Percentiles rank a stretch among this genome's conserved stretches.
Conservation (phyloP, 2,797 vertebrate species). For the Eulemur mongoz region DNA sequence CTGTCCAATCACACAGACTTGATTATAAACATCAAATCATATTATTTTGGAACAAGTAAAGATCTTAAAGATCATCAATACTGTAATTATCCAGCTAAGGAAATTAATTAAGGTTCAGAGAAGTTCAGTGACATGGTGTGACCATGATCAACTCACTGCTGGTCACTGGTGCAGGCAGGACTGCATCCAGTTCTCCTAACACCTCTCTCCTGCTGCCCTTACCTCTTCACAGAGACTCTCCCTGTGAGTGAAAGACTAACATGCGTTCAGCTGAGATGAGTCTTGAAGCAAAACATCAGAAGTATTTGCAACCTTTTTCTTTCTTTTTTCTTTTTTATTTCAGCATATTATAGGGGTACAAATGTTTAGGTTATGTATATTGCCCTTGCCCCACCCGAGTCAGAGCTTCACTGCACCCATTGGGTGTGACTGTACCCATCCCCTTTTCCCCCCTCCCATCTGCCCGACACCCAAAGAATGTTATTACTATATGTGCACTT, state of each 20-base stretch:
- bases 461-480: too few species aligned
- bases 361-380: too few species aligned
- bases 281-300: background rate
- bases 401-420: too few species aligned
- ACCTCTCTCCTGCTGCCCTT: background rate
- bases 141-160: background rate
- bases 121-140: background rate
- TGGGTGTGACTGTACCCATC: too few species aligned
- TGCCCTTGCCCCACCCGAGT: too few species aligned
- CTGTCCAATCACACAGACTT: background rate
- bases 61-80: background rate
- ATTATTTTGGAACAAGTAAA: slow-evolving; percentile 1
- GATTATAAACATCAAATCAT: background rate
- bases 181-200: background rate
- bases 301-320: background rate
- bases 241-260: background rate
- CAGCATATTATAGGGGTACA: too few species aligned
- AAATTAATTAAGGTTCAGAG: slow-evolving; percentile 6
- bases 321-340: background rate
- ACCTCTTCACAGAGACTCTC: background rate
- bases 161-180: background rate
- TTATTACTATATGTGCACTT: too few species aligned
- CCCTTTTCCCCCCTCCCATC: too few species aligned
- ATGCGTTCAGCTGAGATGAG: background rate
- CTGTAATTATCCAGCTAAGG: background rate